These are phyloP conservation scores for Malacoraja senta DNA, from an alignment of 2,797 vertebrate genomes.

Conservation along the genomic window DNA sequence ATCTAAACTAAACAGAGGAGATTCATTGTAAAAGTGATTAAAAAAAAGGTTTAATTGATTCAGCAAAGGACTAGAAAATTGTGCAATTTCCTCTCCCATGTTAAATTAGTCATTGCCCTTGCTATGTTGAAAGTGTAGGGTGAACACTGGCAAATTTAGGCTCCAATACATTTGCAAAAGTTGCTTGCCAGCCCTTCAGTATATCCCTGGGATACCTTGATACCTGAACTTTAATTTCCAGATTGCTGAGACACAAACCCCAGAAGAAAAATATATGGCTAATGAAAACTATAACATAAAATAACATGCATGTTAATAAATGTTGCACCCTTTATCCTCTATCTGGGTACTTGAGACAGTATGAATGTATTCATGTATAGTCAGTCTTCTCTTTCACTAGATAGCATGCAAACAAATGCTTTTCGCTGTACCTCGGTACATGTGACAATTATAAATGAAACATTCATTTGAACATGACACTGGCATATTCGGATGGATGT, in stretches of 20 bases:
- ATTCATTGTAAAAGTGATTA: not conserved
- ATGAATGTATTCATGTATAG: no score
- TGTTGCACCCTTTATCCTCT: no score
- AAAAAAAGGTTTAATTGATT: not conserved
- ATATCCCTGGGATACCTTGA: not conserved
- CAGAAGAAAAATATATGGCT: not conserved
- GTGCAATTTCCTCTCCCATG: not conserved
- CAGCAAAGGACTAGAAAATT: not conserved
- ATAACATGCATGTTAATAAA: no score
- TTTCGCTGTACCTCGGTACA: no score
- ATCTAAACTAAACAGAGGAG: not conserved
- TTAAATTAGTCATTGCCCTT: not conserved
- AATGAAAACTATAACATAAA: not conserved
- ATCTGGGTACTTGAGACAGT: no score
- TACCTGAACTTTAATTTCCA: not conserved
- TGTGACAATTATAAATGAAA: no score
- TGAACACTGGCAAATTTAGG: not conserved
- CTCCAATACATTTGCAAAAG: not conserved
- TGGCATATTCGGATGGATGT: not conserved
- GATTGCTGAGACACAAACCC: not conserved
- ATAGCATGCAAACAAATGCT: no score
- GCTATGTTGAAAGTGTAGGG: not conserved
- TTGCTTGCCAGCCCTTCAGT: not conserved
- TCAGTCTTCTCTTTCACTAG: no score
- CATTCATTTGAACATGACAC: not conserved